These are phyloP conservation scores for Vandiemenella viatica DNA, from an alignment of 2,888 invertebrate species.

Conservation along the genomic window DNA sequence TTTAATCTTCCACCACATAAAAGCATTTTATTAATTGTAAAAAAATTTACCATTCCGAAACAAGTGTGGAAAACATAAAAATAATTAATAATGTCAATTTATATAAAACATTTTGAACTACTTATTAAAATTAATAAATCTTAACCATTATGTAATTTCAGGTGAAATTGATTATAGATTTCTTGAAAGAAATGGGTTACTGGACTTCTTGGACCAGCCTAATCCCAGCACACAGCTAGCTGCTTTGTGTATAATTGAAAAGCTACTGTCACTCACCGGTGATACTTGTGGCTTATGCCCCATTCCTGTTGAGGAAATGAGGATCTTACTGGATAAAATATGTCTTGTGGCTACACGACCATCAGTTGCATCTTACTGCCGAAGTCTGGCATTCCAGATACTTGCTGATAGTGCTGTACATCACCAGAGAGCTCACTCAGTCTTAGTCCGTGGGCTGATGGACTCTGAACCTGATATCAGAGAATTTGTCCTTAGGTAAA, in stretches of 20 bases:
- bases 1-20: too few relatives aligned
- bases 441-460: slow-evolving; percentile 29
- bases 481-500: slow-evolving; percentile 21
- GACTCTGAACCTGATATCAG: slow-evolving; percentile 34
- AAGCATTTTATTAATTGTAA: too few relatives aligned
- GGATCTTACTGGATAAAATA: neutral
- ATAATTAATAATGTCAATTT: too few relatives aligned
- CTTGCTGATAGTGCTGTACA: slow-evolving; percentile 14
- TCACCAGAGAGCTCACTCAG: too few relatives aligned
- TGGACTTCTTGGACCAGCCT: slow-evolving; percentile 10
- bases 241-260: slow-evolving; percentile 23
- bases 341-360: too few relatives aligned
- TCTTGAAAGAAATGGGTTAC: slow-evolving; percentile 8
- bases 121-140: slow-evolving; percentile 22
- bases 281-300: too few relatives aligned
- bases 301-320: neutral
- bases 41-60: too few relatives aligned
- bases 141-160: slow-evolving; percentile 19
- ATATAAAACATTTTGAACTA: slow-evolving; percentile 15
- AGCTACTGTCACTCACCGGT: slow-evolving; percentile 20
- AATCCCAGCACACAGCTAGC: slow-evolving; percentile 22
- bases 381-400: neutral
- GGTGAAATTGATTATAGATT: slow-evolving; percentile 6
- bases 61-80: too few relatives aligned
- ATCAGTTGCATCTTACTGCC: too few relatives aligned